Base-by-base conservation (phyloP, 2,888 invertebrate genomes). In the Oegoconia quadripuncta region DNA sequence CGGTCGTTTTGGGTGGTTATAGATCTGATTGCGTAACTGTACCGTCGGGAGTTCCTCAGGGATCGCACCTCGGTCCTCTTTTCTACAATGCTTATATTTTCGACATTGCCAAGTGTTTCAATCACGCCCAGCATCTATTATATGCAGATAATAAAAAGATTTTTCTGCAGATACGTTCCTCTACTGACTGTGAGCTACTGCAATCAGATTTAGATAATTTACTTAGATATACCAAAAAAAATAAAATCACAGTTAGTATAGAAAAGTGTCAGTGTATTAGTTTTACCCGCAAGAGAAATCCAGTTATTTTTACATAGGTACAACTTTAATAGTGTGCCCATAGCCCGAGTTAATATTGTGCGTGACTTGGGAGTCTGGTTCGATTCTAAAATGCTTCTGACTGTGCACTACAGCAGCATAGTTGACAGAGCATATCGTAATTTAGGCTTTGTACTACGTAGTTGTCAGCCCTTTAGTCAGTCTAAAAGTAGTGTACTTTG, bases 71-170 rank as follows among this genome's bases (percentile, higher is more conserved):
- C 5, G 6, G 6, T 12, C n/a, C 6, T 7, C 8, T 15, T 15
- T 7, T 7, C 8, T 22, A 22, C 3, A 22, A 22, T 22, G 2
- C 8, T 2, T 22, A 22, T 7, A 9, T 12, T 5, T 15, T 7
- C 8, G 14, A 14, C 28, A 29, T 15, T 14, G 2, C 14, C 1
- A 8, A 14, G 1, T 29, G 7, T 15, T 12, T 15, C 12, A 9
- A 8, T 9, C 15, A 14, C 15, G 28, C 14, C 8, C 8, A 22
- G 3, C 25, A 27, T 15, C 20, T 37, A 12, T 14, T 42, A 16
- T 33, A 33, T 11, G 41, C 41, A 11, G 41, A 41, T 26, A 37
- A 41, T 14, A 27, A 33, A 26, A 32, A 27, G 22, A 14, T 39
- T 8, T 33, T n/a, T n/a, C 5, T 26, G 11, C 14, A 18, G 13